A percentile compares a stretch with the other conserved stretches of the same genome.
Evolutionary conservation across 2,888 invertebrate genomes (phyloP).

Genomic region (Calliphora vomitoria): DNA sequence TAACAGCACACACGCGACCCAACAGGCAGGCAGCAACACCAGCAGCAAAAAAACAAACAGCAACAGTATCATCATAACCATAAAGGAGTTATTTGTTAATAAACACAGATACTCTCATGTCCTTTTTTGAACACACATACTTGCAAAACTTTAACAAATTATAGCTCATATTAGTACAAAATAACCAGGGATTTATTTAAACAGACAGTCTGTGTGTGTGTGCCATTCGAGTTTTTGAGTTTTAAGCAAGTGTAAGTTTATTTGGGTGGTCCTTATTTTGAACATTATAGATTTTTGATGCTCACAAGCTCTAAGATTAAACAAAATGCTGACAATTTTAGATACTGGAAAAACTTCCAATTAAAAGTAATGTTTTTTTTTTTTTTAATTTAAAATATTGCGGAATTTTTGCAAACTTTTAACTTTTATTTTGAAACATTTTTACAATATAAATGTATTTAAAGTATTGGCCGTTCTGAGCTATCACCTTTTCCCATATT

Average conservation of each 20-base stretch:
- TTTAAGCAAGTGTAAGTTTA: not conserved
- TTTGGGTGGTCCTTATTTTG: too few relatives aligned
- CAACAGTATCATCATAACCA: slow-evolving; percentile 53
- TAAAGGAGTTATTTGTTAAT: slow-evolving; percentile 61
- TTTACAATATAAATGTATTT: too few relatives aligned
- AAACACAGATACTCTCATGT: slow-evolving; percentile 6
- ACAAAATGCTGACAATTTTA: too few relatives aligned
- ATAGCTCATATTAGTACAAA: slow-evolving; percentile 34
- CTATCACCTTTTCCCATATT: too few relatives aligned
- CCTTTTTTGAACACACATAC: not conserved
- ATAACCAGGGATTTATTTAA: slow-evolving; percentile 52
- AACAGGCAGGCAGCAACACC: slow-evolving; percentile 31
- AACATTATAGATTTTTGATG: too few relatives aligned
- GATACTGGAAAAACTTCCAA: too few relatives aligned
- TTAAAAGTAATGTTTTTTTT: too few relatives aligned
- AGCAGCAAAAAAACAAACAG: slow-evolving; percentile 14
- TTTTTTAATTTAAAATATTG: too few relatives aligned
- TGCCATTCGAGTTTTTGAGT: not conserved
- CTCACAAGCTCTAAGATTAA: too few relatives aligned
- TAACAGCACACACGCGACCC: slow-evolving; percentile 57
- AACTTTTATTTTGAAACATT: too few relatives aligned
- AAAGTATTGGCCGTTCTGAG: too few relatives aligned
- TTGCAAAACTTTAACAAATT: slow-evolving; percentile 31
- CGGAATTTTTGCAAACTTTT: too few relatives aligned
- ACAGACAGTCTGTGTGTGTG: not conserved